A percentile compares a stretch with the other conserved stretches of the same genome.
Evolutionary conservation across 2,797 vertebrate genomes (phyloP).

Genomic region (Parotocinclus haroldoi): DNA sequence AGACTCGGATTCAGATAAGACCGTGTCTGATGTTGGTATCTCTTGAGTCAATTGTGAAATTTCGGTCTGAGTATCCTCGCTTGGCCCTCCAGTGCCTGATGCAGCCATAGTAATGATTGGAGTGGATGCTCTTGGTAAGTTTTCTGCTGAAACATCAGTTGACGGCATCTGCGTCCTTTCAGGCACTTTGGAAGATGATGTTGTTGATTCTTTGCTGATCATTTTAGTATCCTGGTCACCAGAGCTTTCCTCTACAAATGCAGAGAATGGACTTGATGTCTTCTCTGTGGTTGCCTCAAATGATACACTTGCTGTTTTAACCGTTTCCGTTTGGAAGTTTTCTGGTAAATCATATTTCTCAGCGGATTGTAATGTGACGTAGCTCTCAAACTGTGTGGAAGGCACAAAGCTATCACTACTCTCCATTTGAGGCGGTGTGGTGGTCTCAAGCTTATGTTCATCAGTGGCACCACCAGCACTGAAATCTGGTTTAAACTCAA

Average conservation of each 20-base stretch:
- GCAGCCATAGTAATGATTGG: constrained; percentile 6
- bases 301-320: no score
- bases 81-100: constrained; percentile 23
- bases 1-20: not conserved
- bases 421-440: not conserved
- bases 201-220: constrained; percentile 19
- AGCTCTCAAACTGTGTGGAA: not conserved
- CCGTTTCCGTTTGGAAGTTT: no score
- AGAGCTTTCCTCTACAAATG: constrained; percentile 31
- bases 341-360: not conserved
- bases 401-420: not conserved
- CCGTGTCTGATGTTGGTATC: not conserved
- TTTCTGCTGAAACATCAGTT: constrained; percentile 49
- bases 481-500: constrained; percentile 12
- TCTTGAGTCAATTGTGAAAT: not conserved
- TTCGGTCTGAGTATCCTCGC: not conserved
- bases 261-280: constrained; percentile 19
- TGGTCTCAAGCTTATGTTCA: constrained; percentile 11
- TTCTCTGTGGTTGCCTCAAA: not conserved
- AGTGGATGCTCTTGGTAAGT: constrained; percentile 26
- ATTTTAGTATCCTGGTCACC: constrained; percentile 21
- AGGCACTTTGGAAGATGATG: constrained; percentile 3
- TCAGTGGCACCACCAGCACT: not conserved
- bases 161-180: constrained; percentile 24
- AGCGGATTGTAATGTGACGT: not conserved